Evolutionary conservation across 2,113 vertebrate species (phyloP).

Genomic region (Todiramphus chloris): DNA sequence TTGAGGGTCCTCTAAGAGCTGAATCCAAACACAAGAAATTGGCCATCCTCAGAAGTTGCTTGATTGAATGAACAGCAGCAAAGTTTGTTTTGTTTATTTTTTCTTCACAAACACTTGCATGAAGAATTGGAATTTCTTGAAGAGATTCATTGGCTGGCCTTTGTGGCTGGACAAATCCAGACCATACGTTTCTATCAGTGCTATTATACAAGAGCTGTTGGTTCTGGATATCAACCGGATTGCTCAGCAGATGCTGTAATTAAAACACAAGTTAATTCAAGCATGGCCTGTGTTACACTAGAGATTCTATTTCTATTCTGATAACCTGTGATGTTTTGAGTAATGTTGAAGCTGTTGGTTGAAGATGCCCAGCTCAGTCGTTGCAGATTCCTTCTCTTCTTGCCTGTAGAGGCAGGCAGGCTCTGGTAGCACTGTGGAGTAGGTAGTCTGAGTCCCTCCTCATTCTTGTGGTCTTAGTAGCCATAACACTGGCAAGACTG

Average conservation of each 20-base stretch:
- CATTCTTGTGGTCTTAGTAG: background rate
- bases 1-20: background rate
- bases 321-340: background rate
- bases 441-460: background rate
- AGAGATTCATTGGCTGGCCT: background rate
- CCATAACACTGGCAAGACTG: background rate
- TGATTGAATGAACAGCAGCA: background rate
- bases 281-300: background rate
- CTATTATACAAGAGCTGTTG: background rate
- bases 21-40: background rate
- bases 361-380: background rate
- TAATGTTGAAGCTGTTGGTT: background rate
- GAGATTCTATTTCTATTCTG: background rate
- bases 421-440: background rate
- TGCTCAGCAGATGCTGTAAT: background rate
- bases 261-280: background rate
- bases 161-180: background rate
- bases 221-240: background rate
- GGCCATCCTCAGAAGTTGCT: background rate
- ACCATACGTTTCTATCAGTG: background rate
- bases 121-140: background rate
- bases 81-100: background rate
- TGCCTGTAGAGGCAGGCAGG: background rate
- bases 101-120: rapidly evolving
- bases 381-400: background rate